Evolutionary conservation across 2,888 invertebrate species (phyloP).

Genomic region (Euclidia mi): DNA sequence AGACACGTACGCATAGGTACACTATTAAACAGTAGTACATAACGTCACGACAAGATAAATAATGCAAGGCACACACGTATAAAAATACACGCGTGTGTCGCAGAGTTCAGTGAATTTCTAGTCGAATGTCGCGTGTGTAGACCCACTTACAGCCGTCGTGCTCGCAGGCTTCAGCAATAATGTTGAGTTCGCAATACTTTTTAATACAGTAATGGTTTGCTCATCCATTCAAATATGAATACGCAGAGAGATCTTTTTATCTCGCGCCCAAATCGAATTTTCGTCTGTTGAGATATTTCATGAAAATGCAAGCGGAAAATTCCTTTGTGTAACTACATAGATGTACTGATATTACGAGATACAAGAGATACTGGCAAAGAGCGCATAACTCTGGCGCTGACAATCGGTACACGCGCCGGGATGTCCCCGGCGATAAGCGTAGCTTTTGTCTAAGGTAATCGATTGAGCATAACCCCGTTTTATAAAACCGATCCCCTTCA

Average conservation of each 20-base stretch:
- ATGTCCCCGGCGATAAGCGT: slow-evolving; percentile 38
- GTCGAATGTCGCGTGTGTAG: too few relatives aligned
- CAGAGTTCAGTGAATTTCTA: slow-evolving; percentile 26
- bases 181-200: too few relatives aligned
- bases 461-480: slow-evolving; percentile 37
- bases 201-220: slow-evolving; percentile 69
- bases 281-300: slow-evolving; percentile 70
- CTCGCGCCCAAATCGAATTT: slow-evolving; percentile 72
- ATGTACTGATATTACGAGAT: slow-evolving; percentile 74
- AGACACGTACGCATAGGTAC: slow-evolving; percentile 22
- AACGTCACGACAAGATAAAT: slow-evolving; percentile 48
- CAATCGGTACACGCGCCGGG: slow-evolving; percentile 16
- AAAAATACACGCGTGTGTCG: slow-evolving; percentile 36
- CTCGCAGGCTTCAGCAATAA: too few relatives aligned
- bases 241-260: slow-evolving; percentile 64
- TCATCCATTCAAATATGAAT: slow-evolving; percentile 60
- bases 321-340: slow-evolving; percentile 70
- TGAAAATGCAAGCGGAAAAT: slow-evolving; percentile 72
- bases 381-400: slow-evolving; percentile 50
- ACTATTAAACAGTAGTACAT: slow-evolving; percentile 42
- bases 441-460: slow-evolving; percentile 45
- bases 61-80: slow-evolving; percentile 39
- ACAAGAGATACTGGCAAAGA: slow-evolving; percentile 61
- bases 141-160: too few relatives aligned
- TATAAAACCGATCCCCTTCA: slow-evolving; percentile 29